Evolutionary conservation across 2,113 vertebrate species (phyloP), one percentile per base, ranked within the genome.

Genomic region (Electrona antarctica): DNA sequence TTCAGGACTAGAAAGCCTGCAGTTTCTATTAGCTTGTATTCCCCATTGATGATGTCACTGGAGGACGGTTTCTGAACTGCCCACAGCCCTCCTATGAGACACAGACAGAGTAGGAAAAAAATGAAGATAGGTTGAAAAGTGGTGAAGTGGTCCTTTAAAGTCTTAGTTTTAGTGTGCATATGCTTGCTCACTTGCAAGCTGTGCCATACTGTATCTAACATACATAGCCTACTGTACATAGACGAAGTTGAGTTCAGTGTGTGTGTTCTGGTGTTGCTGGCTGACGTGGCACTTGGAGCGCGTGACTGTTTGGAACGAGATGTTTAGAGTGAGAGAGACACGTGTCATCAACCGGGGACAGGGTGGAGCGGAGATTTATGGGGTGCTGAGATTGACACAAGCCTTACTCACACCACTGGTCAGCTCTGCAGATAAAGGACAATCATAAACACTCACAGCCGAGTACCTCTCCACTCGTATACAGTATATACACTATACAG

Each of bases 331-430:
- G 61, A 3, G 56, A 69, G 73, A 67, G 13, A 73, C 46, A 49
- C 63, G 60, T 79, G 77, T 85, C 76, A 71, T 85, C 78, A 79
- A 67, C 75, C 47, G 63, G 78, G 76, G 74, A 81, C 69, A 29
- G 82, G 74, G 80, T 69, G 78, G 67, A 41, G 68, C 41, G 60
- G 52, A 80, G 69, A 81, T 81, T 84, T 73, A 83, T 74, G 60
- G 63, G 72, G 67, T 81, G 74, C 70, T 71, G 59, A 82, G 66
- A 74, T 54, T 54, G 73, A 80, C 76, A 70, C 48, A 63, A n/a
- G 10, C 50, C 10, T 73, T 63, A 55, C 67, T 82, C 60, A 77
- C 72, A 59, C 51, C 68, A 41, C 62, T 57, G 61, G 69, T 62
- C 21, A 71, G n/a, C 46, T 29, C 71, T 63, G 13, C 51, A 59